These are phyloP conservation scores for Ceratosolen fusciceps DNA, from an alignment of 1,140 invertebrate genomes.

Conservation along the genomic window DNA sequence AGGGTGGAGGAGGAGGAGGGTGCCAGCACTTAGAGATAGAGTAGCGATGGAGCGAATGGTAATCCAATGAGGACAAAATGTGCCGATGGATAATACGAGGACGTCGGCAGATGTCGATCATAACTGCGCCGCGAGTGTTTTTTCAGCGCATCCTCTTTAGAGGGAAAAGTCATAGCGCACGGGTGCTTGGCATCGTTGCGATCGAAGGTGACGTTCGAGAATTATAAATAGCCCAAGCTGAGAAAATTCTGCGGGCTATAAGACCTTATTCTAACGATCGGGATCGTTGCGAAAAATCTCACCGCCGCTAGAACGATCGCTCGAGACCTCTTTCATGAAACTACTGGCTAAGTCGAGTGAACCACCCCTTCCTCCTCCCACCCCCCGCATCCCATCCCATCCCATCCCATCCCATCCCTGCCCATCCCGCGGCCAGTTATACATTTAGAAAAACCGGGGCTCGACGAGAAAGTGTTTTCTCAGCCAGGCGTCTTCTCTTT, in stretches of 20 bases:
- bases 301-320: no score
- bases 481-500: background rate
- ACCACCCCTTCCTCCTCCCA: no score
- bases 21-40: no score
- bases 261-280: slow-evolving; percentile 14
- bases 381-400: no score
- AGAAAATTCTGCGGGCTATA: background rate
- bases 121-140: background rate
- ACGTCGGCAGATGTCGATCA: background rate
- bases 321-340: no score
- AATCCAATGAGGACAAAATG: no score
- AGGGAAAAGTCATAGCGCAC: background rate
- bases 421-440: no score
- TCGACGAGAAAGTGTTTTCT: background rate
- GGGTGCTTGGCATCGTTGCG: background rate
- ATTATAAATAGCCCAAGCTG: background rate
- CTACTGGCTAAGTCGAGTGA: no score
- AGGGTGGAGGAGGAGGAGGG: no score
- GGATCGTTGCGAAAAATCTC: slow-evolving; percentile 15
- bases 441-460: background rate
- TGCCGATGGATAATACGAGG: background rate
- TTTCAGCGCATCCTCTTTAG: background rate
- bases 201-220: background rate
- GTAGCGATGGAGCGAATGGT: no score
- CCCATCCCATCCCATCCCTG: background rate